Base-by-base conservation (phyloP, 1,140 invertebrate species). In the Battus philenor region DNA sequence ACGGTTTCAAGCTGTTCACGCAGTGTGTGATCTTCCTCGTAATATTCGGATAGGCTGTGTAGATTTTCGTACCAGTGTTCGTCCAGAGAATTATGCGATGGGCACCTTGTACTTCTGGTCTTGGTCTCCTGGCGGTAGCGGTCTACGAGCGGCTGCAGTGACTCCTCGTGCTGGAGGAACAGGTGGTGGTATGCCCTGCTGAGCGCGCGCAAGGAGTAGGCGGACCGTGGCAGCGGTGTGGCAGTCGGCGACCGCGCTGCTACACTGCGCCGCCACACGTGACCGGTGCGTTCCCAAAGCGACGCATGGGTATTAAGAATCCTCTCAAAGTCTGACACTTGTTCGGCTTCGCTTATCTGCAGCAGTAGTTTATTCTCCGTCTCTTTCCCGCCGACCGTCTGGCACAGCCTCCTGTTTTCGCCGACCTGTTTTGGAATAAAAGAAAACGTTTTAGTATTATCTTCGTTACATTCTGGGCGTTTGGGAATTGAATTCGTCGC, bases 241-340 rank as follows among this genome's bases (percentile, higher is more conserved):
- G 75, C 69, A 15, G 72, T 66, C 4, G 71, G 64, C 44, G 60
- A 59, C 38, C 50, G 66, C 22, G 61, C 48, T 17, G 55, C 56
- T 33, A 63, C 61, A 52, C 62, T 64, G 29, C 68, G 54, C 34
- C 70, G 68, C 76, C 78, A 81, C 68, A 76, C 79, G 59, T 74
- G 70, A 12, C 68, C 54, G 46, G 65, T 66, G 33, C 71, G 69
- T 59, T 68, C 69, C 58, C 66, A 70, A 68, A 80, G 78, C 83
- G 84, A 79, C 75, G 86, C 79, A 85, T 86, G 85, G 80, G 77
- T 77, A 71, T 76, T 76, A 72, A 87, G 86, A 86, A 87, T 87
- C 83, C 86, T 85, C 83, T 87, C 78, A 86, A 87, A 87, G 82
- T 87, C 86, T 10, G 76, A 65, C 74, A 86, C 82, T 86, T 83